Percentiles rank a stretch among this genome's conserved stretches.
These are phyloP conservation scores for Hirudo medicinalis DNA, from an alignment of 1,140 invertebrate species.

Conservation along the genomic window DNA sequence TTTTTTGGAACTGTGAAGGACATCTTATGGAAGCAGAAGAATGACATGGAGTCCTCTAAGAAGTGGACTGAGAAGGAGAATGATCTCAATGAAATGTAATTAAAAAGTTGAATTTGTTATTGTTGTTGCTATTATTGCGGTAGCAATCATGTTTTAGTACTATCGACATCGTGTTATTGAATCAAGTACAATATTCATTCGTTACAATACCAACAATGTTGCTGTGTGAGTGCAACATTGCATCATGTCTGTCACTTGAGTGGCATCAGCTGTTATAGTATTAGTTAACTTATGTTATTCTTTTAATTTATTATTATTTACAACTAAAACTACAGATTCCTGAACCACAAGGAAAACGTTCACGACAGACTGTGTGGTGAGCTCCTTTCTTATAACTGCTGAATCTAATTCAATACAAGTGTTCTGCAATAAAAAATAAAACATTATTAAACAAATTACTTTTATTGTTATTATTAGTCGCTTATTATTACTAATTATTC, in stretches of 20 bases:
- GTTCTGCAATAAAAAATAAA: neutral
- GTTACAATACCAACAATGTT: too few relatives aligned
- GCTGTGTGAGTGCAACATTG: too few relatives aligned
- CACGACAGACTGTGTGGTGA: conserved; percentile 68
- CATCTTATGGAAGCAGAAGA: conserved; percentile 49
- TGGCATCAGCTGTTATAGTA: too few relatives aligned
- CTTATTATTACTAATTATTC: too few relatives aligned
- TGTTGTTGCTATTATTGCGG: too few relatives aligned
- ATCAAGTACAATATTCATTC: too few relatives aligned
- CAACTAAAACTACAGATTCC: conserved; percentile 46
- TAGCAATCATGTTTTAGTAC: too few relatives aligned
- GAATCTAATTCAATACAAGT: neutral
- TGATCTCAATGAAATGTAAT: conserved; percentile 39
- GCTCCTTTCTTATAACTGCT: conserved; percentile 19
- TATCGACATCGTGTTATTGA: too few relatives aligned
- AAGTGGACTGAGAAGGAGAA: conserved; percentile 43
- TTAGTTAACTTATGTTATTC: too few relatives aligned
- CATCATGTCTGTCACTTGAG: too few relatives aligned
- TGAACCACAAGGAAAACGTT: conserved; percentile 53
- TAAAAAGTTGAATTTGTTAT: neutral
- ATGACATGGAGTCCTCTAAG: conserved; percentile 35
- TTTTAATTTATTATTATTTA: too few relatives aligned
- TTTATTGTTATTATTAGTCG: conserved; percentile 29
- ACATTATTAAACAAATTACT: conserved; percentile 16
- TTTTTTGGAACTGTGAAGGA: conserved; percentile 91